Conservation (phyloP, 2,888 invertebrate genomes). For the Spatulosminthurus flaviceps region DNA sequence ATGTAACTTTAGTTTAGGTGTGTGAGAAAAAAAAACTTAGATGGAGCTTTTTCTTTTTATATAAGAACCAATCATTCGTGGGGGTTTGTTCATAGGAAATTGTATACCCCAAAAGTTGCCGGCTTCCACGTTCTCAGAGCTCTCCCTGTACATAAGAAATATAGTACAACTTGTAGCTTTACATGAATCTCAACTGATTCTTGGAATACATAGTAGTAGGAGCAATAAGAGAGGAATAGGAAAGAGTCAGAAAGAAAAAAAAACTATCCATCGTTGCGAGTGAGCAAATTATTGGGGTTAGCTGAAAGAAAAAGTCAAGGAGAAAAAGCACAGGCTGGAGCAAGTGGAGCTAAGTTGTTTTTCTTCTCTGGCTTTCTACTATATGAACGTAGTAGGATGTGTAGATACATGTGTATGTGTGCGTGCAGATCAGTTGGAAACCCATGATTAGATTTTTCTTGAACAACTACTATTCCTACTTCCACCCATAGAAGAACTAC, state of each 20-base stretch:
- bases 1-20: no score
- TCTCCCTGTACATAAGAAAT: no score
- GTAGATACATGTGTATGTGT: not conserved
- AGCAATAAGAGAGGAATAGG: no score
- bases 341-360: conserved; percentile 30
- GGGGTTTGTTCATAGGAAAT: no score
- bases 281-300: conserved; percentile 41
- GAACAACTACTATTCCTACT: no score
- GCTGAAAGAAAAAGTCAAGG: conserved; percentile 13
- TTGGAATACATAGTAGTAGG: no score
- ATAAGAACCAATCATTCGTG: no score
- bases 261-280: conserved; percentile 36
- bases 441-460: conserved; percentile 40
- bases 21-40: no score
- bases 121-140: no score
- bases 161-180: no score
- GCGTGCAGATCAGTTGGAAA: conserved; percentile 27
- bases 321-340: conserved; percentile 18
- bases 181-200: not conserved
- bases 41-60: no score
- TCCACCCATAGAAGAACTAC: not conserved
- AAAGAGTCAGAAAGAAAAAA: not conserved
- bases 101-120: no score
- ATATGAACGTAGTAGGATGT: not conserved
- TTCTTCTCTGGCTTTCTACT: not conserved